Conservation (phyloP, 2,888 invertebrate genomes). For the Kryphioiulus occultus region DNA sequence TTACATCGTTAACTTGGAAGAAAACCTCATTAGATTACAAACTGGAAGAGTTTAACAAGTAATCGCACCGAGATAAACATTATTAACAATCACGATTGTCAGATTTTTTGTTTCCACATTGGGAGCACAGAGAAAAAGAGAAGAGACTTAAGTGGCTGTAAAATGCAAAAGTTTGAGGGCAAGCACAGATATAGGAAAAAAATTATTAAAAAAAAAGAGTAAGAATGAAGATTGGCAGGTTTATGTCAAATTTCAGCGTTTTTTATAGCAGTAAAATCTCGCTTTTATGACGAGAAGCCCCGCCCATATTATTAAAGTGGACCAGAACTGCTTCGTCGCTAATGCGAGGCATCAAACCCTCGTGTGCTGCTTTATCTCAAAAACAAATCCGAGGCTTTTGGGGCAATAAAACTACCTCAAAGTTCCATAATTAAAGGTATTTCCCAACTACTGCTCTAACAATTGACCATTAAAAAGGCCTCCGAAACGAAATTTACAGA, state of each 20-base stretch:
- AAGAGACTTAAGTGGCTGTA: not conserved
- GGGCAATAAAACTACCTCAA: not conserved
- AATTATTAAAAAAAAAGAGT: not conserved
- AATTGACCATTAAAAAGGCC: not conserved
- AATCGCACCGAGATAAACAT: constrained; percentile 17
- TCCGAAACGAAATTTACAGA: not conserved
- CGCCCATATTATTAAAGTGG: constrained; percentile 18
- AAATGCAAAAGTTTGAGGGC: not conserved
- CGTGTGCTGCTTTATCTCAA: not conserved
- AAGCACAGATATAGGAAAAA: not conserved
- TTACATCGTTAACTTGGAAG: not conserved
- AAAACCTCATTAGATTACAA: constrained; percentile 22
- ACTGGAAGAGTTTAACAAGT: constrained; percentile 10
- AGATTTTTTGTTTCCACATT: constrained; percentile 8
- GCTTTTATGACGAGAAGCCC: not conserved
- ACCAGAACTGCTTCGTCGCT: constrained; percentile 1
- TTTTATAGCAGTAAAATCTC: not conserved
- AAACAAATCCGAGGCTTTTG: not conserved
- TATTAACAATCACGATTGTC: constrained; percentile 29
- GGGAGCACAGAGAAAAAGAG: not conserved
- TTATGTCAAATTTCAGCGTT: not conserved
- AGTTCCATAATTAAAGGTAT: not conserved
- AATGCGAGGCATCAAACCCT: not conserved
- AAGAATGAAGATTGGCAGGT: constrained; percentile 10
- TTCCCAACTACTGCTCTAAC: not conserved